Evolutionary conservation across 2,113 vertebrate genomes (phyloP).

Genomic region (Dromaius novaehollandiae): DNA sequence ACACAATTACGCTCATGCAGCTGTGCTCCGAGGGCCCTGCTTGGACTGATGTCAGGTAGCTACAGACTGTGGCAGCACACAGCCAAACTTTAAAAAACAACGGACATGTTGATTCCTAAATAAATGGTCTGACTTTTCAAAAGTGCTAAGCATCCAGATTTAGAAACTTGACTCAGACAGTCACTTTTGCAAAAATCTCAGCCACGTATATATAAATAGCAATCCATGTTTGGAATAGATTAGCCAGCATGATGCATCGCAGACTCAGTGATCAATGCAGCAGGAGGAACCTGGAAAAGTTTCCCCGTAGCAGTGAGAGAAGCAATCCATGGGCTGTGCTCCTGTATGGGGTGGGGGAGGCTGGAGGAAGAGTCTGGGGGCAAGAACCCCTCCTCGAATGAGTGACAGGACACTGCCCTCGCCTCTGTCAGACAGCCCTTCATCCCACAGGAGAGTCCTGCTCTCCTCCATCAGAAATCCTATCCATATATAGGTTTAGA

Average conservation of each 20-base stretch:
- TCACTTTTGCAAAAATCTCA: neutral
- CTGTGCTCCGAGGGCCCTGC: rapidly evolving
- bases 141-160: neutral
- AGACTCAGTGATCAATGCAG: rapidly evolving
- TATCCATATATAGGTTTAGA: rapidly evolving
- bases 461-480: neutral
- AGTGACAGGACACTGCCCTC: rapidly evolving
- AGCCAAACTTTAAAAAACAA: rapidly evolving
- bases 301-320: neutral
- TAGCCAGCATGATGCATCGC: neutral
- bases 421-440: neutral
- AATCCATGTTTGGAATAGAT: rapidly evolving
- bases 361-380: neutral
- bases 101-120: rapidly evolving
- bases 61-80: neutral
- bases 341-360: neutral
- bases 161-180: neutral
- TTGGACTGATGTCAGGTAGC: rapidly evolving
- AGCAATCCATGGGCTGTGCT: neutral
- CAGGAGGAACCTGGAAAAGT: neutral
- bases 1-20: rapidly evolving
- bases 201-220: neutral
- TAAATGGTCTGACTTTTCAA: neutral
- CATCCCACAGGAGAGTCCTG: no score
- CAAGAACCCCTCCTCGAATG: rapidly evolving